A percentile compares a stretch with the other conserved stretches of the same genome.
These are phyloP conservation scores for Leucoraja ocellata DNA, from an alignment of 2,797 vertebrate genomes.

Conservation along the genomic window DNA sequence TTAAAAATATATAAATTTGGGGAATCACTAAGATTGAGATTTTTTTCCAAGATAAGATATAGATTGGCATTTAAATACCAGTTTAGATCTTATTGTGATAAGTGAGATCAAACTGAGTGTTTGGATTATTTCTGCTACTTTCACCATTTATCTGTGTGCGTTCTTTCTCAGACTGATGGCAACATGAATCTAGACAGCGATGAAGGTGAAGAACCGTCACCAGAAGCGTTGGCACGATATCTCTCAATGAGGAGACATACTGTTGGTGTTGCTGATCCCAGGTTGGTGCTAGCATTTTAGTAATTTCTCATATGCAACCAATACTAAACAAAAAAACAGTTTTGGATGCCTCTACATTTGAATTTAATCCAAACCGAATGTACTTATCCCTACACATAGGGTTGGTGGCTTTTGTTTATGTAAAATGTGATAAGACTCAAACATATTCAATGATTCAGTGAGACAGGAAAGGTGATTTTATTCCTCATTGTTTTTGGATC, in stretches of 20 bases:
- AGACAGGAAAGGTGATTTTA: background rate
- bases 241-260: constrained; percentile 97
- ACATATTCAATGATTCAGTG: background rate
- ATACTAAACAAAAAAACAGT: background rate
- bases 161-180: constrained; percentile 70
- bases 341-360: background rate
- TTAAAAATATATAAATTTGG: background rate
- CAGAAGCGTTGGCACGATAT: constrained; percentile 93
- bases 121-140: too few species aligned
- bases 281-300: constrained; percentile 56
- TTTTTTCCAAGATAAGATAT: background rate
- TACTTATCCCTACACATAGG: too few species aligned
- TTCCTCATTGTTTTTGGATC: background rate
- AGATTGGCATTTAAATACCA: background rate
- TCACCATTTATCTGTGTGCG: background rate
- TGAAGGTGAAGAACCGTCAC: constrained; percentile 92
- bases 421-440: background rate
- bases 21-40: background rate
- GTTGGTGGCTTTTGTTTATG: background rate
- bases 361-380: background rate
- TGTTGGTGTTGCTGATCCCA: constrained; percentile 91
- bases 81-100: background rate
- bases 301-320: background rate
- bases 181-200: constrained; percentile 90
- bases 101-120: background rate